Conservation (phyloP, 2,797 vertebrate species). For the Acanthurus tractus region DNA sequence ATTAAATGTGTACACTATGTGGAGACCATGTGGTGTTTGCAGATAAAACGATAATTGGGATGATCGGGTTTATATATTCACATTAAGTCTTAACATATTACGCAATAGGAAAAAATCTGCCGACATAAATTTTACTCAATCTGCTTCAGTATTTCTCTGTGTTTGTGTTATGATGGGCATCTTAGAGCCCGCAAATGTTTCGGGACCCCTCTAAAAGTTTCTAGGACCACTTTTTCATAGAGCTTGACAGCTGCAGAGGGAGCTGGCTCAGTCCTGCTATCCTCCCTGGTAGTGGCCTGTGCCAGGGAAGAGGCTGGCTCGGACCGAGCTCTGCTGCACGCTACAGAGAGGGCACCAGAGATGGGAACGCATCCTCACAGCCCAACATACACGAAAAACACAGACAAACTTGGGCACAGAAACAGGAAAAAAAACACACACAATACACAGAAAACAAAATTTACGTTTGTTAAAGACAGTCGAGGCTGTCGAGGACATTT, state of each 20-base stretch:
- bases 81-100: constrained; percentile 50
- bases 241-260: constrained; percentile 77
- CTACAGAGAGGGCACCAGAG: constrained; percentile 60
- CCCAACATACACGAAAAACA: constrained; percentile 41
- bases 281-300: constrained; percentile 63
- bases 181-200: constrained; percentile 62
- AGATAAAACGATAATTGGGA: constrained; percentile 47
- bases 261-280: constrained; percentile 67
- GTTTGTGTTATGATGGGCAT: constrained; percentile 56
- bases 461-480: constrained; percentile 13
- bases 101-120: constrained; percentile 48
- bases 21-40: constrained; percentile 12
- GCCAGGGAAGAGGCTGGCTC: constrained; percentile 68
- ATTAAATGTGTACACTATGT: background rate
- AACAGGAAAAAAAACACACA: constrained; percentile 21
- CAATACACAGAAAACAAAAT: constrained; percentile 21
- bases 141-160: constrained; percentile 58
- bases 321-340: constrained; percentile 63
- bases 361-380: constrained; percentile 50
- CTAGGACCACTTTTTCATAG: constrained; percentile 62
- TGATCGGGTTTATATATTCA: constrained; percentile 53
- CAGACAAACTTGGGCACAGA: constrained; percentile 56
- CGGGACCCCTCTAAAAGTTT: constrained; percentile 63
- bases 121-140: constrained; percentile 48
- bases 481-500: background rate